Conservation (phyloP, 2,888 invertebrate species). For the Synergus gifuensis region DNA sequence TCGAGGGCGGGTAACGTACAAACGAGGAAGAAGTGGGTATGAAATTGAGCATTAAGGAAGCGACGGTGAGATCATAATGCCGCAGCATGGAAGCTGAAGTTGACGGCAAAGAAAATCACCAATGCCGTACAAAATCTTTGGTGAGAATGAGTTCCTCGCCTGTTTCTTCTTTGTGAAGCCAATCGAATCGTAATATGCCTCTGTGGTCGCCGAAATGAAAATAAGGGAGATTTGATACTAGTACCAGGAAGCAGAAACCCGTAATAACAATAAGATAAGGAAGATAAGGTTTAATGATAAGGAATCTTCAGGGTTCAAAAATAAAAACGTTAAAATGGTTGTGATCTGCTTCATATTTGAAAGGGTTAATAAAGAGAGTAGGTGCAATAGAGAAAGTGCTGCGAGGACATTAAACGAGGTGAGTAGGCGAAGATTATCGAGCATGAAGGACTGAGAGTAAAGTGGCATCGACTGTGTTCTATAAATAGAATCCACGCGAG, state of each 20-base stretch:
- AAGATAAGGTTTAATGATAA: too few species aligned
- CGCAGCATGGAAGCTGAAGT: constrained; percentile 45
- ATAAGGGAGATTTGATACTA: neutral
- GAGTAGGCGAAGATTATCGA: neutral
- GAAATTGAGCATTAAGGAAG: constrained; percentile 63
- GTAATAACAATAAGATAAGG: too few species aligned
- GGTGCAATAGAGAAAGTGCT: neutral
- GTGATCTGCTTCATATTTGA: too few species aligned
- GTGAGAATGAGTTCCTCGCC: constrained; percentile 3
- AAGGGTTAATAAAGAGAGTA: neutral
- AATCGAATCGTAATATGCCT: constrained; percentile 1
- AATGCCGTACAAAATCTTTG: constrained; percentile 1
- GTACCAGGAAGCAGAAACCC: too few species aligned
- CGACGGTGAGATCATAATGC: constrained; percentile 60
- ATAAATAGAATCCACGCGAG: constrained; percentile 30
- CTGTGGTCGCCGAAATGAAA: neutral
- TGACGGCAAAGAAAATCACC: neutral
- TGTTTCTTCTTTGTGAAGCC: neutral
- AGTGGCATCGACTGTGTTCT: constrained; percentile 9
- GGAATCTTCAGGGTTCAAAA: too few species aligned
- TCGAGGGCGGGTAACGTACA: constrained; percentile 41
- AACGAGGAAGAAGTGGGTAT: constrained; percentile 61
- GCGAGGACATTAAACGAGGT: neutral
- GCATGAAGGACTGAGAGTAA: neutral
- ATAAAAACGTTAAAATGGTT: too few species aligned